Evolutionary conservation across 2,113 vertebrate genomes (phyloP), one percentile per base, ranked within the genome.

Genomic region (Pomatorhinus ruficollis): DNA sequence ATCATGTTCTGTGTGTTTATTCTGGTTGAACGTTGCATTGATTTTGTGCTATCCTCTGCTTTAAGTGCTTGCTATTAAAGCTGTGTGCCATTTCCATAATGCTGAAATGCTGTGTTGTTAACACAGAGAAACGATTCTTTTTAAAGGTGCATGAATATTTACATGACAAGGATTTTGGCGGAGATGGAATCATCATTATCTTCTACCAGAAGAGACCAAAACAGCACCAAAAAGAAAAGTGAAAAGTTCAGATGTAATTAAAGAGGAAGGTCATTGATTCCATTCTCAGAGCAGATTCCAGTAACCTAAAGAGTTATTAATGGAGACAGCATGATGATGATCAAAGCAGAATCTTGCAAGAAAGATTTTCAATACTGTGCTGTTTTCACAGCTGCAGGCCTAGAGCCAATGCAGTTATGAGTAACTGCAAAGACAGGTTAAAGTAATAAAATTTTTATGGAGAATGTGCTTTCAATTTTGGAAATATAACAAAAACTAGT

Each of bases 311-410:
- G 30, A 78, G 57, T 76, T 94, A 84, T 79, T 91, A 85, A 79
- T 61, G 50, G 59, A 83, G 25, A 42, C 66, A 83, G 54, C 1
- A 3, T 4, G 31, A 13, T 45, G 40, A 91, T 44, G 78, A 94
- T 87, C 84, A 93, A 93, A 92, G 86, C 50, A 83, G 35, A 64
- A 87, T 45, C 59, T 85, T 74, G 78, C 77, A 91, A 95, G 77
- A 84, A 56, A 95, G 89, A 94, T 91, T 95, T 93, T 85, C 94
- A 93, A 93, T 95, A 94, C 11, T 7, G 2, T 8, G 49, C 30
- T 91, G 40, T 65, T 94, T 83, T 68, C 42, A 69, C 0, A 0
- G 49, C 65, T 2, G 1, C 49, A 69, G 91, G 77, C 57, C 74
- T 83, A 49, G 21, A 87, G 70, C 37, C 70, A 96, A 35, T 17